Conservation (phyloP, 2,888 invertebrate genomes). For the Zygaena filipendulae region DNA sequence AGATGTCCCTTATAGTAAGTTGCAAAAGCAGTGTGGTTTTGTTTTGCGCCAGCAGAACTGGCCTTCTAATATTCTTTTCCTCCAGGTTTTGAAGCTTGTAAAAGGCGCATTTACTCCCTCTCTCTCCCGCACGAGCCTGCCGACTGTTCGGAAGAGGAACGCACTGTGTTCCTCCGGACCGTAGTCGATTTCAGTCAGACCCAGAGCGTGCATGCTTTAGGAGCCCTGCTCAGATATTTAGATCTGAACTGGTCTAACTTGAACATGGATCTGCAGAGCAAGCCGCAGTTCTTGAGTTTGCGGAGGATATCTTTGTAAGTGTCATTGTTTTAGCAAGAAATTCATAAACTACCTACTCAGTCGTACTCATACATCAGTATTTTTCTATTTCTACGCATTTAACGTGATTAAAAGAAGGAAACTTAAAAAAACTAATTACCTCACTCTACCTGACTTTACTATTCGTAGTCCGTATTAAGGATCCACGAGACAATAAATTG, state of each 20-base stretch:
- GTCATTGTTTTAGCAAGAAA: constrained; percentile 1
- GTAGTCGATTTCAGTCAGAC: constrained; percentile 71
- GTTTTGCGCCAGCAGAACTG: too few relatives aligned
- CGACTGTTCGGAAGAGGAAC: constrained; percentile 61
- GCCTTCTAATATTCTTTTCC: too few relatives aligned
- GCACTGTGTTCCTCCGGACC: constrained; percentile 69
- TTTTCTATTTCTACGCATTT: too few relatives aligned
- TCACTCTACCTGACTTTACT: too few relatives aligned
- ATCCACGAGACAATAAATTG: too few relatives aligned
- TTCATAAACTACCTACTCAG: not conserved
- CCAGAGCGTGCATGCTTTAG: constrained; percentile 75
- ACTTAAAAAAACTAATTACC: too few relatives aligned
- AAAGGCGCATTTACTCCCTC: constrained; percentile 60
- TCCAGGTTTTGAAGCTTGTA: constrained; percentile 68
- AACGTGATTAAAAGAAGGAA: too few relatives aligned
- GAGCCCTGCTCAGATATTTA: constrained; percentile 76
- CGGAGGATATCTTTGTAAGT: constrained; percentile 73
- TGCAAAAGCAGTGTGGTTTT: too few relatives aligned
- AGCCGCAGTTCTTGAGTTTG: constrained; percentile 62
- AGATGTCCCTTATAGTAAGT: too few relatives aligned
- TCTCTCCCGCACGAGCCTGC: constrained; percentile 65
- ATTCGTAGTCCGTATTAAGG: too few relatives aligned
- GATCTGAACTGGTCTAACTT: constrained; percentile 72
- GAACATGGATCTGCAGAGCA: constrained; percentile 52
- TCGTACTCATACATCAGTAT: not conserved